These are phyloP conservation scores for Aphelenchoides avenae DNA, from an alignment of 1,140 invertebrate genomes.

Conservation along the genomic window DNA sequence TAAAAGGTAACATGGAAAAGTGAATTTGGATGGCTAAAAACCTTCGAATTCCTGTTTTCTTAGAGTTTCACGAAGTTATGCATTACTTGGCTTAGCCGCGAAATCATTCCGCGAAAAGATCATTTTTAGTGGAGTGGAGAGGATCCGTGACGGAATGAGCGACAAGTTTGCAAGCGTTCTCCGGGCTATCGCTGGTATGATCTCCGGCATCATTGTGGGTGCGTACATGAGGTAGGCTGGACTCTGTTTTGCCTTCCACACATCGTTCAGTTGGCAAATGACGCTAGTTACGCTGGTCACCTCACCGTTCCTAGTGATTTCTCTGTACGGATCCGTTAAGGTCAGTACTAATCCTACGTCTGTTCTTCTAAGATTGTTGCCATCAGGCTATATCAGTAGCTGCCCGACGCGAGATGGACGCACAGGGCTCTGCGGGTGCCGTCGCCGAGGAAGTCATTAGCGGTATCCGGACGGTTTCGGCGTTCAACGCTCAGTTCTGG, in stretches of 20 bases:
- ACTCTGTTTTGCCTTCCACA: background rate
- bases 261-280: constrained; percentile 33
- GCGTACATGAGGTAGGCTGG: constrained; percentile 24
- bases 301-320: constrained; percentile 34
- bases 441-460: constrained; percentile 76
- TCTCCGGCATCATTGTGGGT: constrained; percentile 36
- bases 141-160: constrained; percentile 79
- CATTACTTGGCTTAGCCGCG: too few species aligned
- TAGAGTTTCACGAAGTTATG: too few species aligned
- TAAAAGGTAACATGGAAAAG: too few species aligned
- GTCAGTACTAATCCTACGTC: background rate
- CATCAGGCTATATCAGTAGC: constrained; percentile 69
- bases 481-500: constrained; percentile 73
- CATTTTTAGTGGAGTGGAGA: constrained; percentile 75
- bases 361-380: constrained; percentile 3
- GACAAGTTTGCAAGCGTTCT: constrained; percentile 77
- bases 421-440: constrained; percentile 72
- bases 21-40: too few species aligned
- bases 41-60: too few species aligned
- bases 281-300: constrained; percentile 41
- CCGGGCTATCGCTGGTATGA: constrained; percentile 59
- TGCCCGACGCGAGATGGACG: constrained; percentile 73
- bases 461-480: constrained; percentile 73
- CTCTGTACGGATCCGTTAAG: constrained; percentile 16
- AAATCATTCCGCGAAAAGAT: too few species aligned